These are phyloP conservation scores for Harpalus rubripes DNA, from an alignment of 2,888 invertebrate genomes.

Conservation along the genomic window DNA sequence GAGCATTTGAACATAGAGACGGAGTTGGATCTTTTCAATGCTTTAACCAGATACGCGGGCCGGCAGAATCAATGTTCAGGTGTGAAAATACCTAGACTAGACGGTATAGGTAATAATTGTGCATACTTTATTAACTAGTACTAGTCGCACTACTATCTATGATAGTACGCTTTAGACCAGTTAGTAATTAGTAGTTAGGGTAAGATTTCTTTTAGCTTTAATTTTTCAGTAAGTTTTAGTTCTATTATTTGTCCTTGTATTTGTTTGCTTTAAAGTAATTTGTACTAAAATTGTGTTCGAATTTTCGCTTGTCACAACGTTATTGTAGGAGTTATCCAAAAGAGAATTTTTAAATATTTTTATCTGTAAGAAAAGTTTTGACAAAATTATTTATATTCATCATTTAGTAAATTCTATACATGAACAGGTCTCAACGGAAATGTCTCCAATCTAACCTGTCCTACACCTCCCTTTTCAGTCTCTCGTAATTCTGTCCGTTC, in stretches of 20 bases:
- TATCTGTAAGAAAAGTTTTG: too few species aligned
- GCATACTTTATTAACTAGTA: constrained; percentile 71
- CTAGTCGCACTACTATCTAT: constrained; percentile 67
- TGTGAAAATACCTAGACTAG: constrained; percentile 77
- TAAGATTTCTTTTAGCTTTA: constrained; percentile 32
- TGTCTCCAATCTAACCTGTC: too few species aligned
- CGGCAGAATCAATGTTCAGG: constrained; percentile 80
- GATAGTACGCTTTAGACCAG: constrained; percentile 26
- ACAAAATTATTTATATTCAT: too few species aligned
- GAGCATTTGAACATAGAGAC: constrained; percentile 86
- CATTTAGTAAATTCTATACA: too few species aligned
- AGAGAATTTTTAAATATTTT: background rate
- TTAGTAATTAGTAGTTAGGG: constrained; percentile 8
- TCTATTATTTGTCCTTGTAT: background rate
- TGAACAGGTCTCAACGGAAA: too few species aligned
- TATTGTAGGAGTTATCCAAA: constrained; percentile 12
- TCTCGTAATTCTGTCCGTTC: too few species aligned
- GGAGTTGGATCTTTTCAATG: constrained; percentile 88
- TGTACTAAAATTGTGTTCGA: constrained; percentile 4
- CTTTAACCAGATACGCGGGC: constrained; percentile 83
- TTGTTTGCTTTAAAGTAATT: background rate
- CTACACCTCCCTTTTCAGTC: too few species aligned
- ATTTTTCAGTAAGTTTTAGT: constrained; percentile 1
- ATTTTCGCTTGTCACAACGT: background rate
- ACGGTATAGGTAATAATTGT: constrained; percentile 76